Conservation (phyloP, 2,797 vertebrate species). For the Cossypha caffra region DNA sequence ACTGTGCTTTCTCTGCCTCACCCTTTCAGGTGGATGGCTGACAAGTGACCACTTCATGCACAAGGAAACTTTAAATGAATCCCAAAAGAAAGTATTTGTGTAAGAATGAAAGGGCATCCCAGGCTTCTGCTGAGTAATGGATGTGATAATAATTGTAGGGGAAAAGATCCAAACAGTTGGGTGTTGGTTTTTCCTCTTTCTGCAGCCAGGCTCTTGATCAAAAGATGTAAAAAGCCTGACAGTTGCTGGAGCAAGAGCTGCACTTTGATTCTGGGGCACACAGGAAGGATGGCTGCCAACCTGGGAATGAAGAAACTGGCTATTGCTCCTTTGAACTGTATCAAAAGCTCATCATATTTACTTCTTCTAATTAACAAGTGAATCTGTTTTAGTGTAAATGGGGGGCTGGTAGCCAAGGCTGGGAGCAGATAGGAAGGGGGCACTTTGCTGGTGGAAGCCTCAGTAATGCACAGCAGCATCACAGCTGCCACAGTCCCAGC, state of each 20-base stretch:
- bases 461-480: fast-evolving
- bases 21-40: conserved; percentile 68
- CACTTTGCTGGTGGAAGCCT: background rate
- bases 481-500: background rate
- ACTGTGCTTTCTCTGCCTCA: conserved; percentile 66
- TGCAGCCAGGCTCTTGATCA: conserved; percentile 48
- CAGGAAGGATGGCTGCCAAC: conserved; percentile 40
- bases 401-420: background rate
- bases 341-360: conserved; percentile 45
- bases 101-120: conserved; percentile 40
- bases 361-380: conserved; percentile 18
- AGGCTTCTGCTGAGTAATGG: conserved; percentile 66
- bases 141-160: conserved; percentile 53
- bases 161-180: conserved; percentile 39
- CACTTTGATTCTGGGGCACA: conserved; percentile 54
- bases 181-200: conserved; percentile 1
- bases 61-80: conserved; percentile 63
- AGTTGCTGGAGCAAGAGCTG: background rate
- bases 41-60: conserved; percentile 69
- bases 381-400: background rate
- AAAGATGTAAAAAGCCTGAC: conserved; percentile 26
- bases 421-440: background rate
- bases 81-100: conserved; percentile 58
- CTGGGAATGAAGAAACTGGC: conserved; percentile 10
- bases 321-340: conserved; percentile 40